These are phyloP conservation scores for Rachycentron canadum DNA, from an alignment of 2,797 vertebrate species.

Conservation along the genomic window DNA sequence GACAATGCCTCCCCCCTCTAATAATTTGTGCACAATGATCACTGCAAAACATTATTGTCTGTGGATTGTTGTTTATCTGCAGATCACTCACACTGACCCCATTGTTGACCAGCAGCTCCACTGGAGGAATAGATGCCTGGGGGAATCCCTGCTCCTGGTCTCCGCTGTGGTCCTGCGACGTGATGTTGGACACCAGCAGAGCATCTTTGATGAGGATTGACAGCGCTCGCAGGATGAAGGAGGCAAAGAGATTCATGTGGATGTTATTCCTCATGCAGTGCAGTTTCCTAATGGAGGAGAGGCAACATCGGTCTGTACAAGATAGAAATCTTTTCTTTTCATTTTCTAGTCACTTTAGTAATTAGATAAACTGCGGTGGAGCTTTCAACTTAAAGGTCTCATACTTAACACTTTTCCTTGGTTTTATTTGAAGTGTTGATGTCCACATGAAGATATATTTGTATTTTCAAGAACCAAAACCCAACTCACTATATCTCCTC, in stretches of 20 bases:
- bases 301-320: not conserved
- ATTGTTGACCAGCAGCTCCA: slow-evolving; percentile 82
- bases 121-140: slow-evolving; percentile 63
- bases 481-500: no score
- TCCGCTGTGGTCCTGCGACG: slow-evolving; percentile 71
- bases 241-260: slow-evolving; percentile 94
- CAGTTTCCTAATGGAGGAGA: slow-evolving; percentile 83
- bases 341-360: not conserved
- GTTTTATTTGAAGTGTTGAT: no score
- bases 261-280: slow-evolving; percentile 94
- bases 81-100: slow-evolving; percentile 71
- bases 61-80: not conserved
- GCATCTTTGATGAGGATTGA: slow-evolving; percentile 93
- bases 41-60: not conserved
- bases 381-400: not conserved
- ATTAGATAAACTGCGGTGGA: not conserved
- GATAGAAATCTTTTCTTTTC: not conserved
- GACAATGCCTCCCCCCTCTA: not conserved
- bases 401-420: no score
- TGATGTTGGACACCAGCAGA: slow-evolving; percentile 82
- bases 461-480: no score
- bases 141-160: slow-evolving; percentile 78
- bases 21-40: not conserved
- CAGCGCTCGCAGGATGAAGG: slow-evolving; percentile 89
- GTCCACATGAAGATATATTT: no score